These are phyloP conservation scores for Potamarius usumacintae DNA, from an alignment of 2,113 vertebrate genomes.

Conservation along the genomic window DNA sequence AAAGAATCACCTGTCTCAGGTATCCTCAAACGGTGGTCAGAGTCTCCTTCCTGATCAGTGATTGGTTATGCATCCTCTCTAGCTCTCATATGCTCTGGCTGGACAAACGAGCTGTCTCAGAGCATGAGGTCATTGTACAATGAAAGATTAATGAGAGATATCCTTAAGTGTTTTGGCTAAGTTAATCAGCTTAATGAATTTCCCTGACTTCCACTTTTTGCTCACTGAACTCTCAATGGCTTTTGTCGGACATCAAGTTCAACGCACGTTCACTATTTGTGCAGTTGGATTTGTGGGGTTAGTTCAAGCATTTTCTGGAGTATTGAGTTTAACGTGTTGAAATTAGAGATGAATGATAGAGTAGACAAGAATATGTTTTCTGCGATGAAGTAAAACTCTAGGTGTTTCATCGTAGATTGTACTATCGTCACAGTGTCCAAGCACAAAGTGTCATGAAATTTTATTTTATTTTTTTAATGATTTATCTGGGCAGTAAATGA, in stretches of 20 bases:
- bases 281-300: not conserved
- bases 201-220: constrained; percentile 65
- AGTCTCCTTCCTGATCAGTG: constrained; percentile 17
- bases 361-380: not conserved
- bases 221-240: not conserved
- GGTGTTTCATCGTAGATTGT: not conserved
- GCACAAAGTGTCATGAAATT: not conserved
- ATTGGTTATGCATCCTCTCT: constrained; percentile 58
- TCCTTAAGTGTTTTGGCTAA: constrained; percentile 69
- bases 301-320: not conserved
- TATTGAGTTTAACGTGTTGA: not conserved
- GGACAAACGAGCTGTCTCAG: constrained; percentile 54
- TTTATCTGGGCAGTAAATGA: not conserved
- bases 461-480: not conserved
- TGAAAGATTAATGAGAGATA: constrained; percentile 78
- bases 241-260: constrained; percentile 2
- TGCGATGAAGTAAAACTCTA: not conserved
- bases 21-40: constrained; percentile 25
- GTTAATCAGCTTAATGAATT: constrained; percentile 74
- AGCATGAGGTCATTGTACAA: constrained; percentile 66
- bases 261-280: not conserved
- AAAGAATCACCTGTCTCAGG: not conserved
- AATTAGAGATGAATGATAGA: not conserved
- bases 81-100: constrained; percentile 31
- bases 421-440: not conserved